Base-by-base conservation (phyloP, 2,888 invertebrate genomes). In the Brenthis ino region DNA sequence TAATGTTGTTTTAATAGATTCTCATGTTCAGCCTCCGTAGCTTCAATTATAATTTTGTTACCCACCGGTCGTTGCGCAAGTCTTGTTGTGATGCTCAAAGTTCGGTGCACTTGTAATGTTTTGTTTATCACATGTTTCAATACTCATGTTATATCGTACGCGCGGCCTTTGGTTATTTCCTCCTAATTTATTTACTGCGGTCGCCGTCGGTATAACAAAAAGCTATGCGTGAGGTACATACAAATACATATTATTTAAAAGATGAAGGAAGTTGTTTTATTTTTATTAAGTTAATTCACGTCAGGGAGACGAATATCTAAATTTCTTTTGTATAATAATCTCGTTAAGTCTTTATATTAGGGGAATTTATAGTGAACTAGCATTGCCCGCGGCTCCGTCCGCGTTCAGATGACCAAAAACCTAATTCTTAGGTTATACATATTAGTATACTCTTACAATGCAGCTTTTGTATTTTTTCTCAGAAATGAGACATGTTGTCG, bases 11-110 rank as follows among this genome's bases (percentile, higher is more conserved):
- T 85, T 85, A 86, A 85, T 83, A 85, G 80, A 82, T 86, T 85
- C 77, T 84, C 83, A 85, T 83, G 82, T 89, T 87, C 85, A 84
- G 81, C 85, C 84, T 88, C 86, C 85, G 89, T 91, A 87, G 86
- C 83, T 77, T 85, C 89, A 88, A 91, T 89, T 89, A 88, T 53
- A 37, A 53, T 86, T 20, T 83, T 85, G 85, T 88, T 87, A 86
- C 85, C 85, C 85, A 85, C 87, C 85, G 82, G 81, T 64, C 66
- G 70, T 73, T 70, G 76, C 74, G 74, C 72, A 76, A 77, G 69
- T 64, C 63, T 72, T 67, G 37, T 43, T 43, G 57, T 66, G 51
- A 71, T 63, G 65, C 64, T 63, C 28, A 57, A 67, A 66, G 73
- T 73, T 69, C 70, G 65, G 67, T 67, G 70, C 69, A 67, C 74